Percentiles rank a stretch among this genome's conserved stretches.
Conservation (phyloP, 2,888 invertebrate species). For the Pristionchus japonicus region DNA sequence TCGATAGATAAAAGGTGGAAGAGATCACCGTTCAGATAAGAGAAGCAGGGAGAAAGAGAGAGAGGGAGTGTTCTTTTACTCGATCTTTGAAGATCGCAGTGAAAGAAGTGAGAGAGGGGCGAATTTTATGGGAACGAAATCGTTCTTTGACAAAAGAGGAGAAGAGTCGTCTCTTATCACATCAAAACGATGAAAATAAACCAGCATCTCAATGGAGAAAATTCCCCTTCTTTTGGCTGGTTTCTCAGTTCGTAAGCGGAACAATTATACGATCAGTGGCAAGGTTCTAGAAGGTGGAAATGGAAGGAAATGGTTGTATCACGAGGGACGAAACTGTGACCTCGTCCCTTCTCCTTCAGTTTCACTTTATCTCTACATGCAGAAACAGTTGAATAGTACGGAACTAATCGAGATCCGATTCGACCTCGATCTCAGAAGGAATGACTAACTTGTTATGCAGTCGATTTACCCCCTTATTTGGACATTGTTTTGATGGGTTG, state of each 20-base stretch:
- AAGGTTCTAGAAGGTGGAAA: neutral
- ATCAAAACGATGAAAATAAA: constrained; percentile 6
- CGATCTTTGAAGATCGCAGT: constrained; percentile 18
- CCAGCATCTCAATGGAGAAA: neutral
- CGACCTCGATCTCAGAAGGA: constrained; percentile 16
- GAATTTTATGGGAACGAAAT: neutral
- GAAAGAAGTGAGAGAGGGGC: constrained; percentile 2
- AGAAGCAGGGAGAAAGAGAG: constrained; percentile 10
- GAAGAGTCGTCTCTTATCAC: neutral
- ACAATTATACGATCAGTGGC: neutral
- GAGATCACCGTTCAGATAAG: neutral
- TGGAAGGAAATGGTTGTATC: neutral
- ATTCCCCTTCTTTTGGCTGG: neutral
- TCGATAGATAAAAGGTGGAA: neutral
- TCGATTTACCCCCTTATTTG: neutral
- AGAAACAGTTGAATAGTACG: neutral
- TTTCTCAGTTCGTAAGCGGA: neutral
- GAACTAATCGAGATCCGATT: neutral
- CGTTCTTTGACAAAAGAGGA: neutral
- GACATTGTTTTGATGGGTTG: constrained; percentile 33
- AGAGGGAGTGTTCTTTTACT: neutral
- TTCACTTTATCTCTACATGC: neutral
- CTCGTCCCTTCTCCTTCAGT: neutral
- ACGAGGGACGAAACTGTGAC: neutral
- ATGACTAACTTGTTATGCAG: constrained; percentile 36